Percentiles rank a stretch among this genome's conserved stretches.
These are phyloP conservation scores for Psephotus haematonotus DNA, from an alignment of 2,113 vertebrate species.

Conservation along the genomic window DNA sequence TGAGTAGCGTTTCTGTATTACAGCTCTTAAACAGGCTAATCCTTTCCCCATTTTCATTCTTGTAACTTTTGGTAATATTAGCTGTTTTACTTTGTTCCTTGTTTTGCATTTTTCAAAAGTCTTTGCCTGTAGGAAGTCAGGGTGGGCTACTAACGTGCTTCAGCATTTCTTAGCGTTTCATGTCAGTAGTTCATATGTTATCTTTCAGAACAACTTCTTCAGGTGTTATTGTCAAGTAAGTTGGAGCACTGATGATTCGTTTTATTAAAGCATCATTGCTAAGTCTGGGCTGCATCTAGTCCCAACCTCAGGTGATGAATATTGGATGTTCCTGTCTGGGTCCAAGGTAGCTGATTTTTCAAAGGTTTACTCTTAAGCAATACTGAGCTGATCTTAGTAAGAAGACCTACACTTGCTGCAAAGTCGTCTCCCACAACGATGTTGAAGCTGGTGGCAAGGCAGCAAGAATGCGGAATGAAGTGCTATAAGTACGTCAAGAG, in stretches of 20 bases:
- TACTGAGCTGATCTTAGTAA: neutral
- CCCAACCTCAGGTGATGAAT: no score
- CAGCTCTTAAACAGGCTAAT: neutral
- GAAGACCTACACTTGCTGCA: neutral
- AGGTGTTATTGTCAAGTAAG: rapidly evolving
- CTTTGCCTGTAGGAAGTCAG: neutral
- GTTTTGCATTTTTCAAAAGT: neutral
- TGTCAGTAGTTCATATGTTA: rapidly evolving
- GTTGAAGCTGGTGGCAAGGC: neutral
- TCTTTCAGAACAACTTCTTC: neutral
- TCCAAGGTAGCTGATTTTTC: neutral
- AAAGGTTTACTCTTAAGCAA: neutral
- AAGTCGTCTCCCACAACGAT: rapidly evolving
- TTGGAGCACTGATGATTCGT: neutral
- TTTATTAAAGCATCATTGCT: rapidly evolving
- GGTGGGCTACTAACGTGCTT: rapidly evolving
- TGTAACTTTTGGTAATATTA: neutral
- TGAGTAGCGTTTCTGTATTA: neutral
- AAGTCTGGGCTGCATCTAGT: neutral
- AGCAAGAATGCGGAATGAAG: neutral
- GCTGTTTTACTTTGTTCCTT: neutral
- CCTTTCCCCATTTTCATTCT: neutral
- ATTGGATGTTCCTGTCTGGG: neutral
- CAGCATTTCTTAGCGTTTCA: neutral
- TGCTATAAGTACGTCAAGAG: rapidly evolving